Evolutionary conservation across 1,140 invertebrate species (phyloP), one percentile per base, ranked within the genome.

Genomic region (Ganaspis sp.): DNA sequence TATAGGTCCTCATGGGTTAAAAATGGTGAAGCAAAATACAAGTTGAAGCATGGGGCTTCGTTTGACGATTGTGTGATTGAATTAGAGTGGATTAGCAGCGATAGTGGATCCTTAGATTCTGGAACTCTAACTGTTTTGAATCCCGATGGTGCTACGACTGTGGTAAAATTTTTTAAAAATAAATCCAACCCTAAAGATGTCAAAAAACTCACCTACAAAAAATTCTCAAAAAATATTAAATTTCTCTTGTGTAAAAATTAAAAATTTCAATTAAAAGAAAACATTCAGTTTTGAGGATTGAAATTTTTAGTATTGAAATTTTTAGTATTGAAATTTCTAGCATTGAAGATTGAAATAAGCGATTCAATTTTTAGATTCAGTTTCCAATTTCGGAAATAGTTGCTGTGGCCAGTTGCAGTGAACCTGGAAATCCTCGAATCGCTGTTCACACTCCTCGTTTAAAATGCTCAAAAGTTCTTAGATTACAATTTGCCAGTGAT

Each of bases 31-130:
- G 95, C 95, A 5, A 93, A 95, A 83, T 94, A 93, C 79, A 93
- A 93, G 87, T 92, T 95, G 69, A 92, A 93, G 86, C 90, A 91
- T 29, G 93, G 91, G 80, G 91, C 90, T 45, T 90, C 89, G 4
- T 95, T 94, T 88, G 93, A 95, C 74, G 95, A 96, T 82, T 96
- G 95, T 86, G 91, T 95, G 75, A 89, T 97, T 49, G 96, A 97
- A 87, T 88, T 97, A 71, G 96, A 97, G 90, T 97, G 96, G 94
- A 93, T 95, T 69, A 94, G 93, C 69, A 92, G 89, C 64, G 87
- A 91, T 38, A 87, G 87, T 76, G 90, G 86, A 81, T 92, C 90
- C 77, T 90, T 94, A 75, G 95, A 95, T 87, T 94, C 92, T 72
- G 96, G 95, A 54, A 96, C 95, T 19, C 90, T 97, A 21, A 95